These are phyloP conservation scores for Nasonia giraulti DNA, from an alignment of 1,140 invertebrate species.

Conservation along the genomic window DNA sequence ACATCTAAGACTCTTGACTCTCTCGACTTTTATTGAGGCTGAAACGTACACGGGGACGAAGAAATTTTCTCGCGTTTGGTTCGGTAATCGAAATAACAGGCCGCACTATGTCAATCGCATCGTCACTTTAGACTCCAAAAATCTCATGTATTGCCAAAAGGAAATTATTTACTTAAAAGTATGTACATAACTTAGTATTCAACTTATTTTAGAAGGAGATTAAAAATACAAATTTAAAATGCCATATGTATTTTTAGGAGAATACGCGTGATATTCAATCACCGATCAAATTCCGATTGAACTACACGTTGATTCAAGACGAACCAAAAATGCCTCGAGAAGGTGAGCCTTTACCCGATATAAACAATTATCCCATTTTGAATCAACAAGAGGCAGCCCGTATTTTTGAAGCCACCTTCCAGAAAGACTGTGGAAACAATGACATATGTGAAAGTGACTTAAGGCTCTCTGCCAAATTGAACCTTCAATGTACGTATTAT, in stretches of 20 bases:
- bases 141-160: slow-evolving; percentile 78
- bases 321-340: slow-evolving; percentile 76
- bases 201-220: slow-evolving; percentile 25
- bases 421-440: slow-evolving; percentile 94
- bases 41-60: slow-evolving; percentile 85
- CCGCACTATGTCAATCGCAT: slow-evolving; percentile 77
- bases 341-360: slow-evolving; percentile 79
- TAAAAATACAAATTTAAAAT: slow-evolving; percentile 17
- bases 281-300: slow-evolving; percentile 88
- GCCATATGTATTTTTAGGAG: slow-evolving; percentile 72
- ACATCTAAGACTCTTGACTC: slow-evolving; percentile 73
- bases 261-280: slow-evolving; percentile 89
- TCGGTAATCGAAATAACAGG: slow-evolving; percentile 74
- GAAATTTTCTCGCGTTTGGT: slow-evolving; percentile 89
- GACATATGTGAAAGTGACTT: slow-evolving; percentile 92
- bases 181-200: slow-evolving; percentile 44
- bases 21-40: slow-evolving; percentile 88
- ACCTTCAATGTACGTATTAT: slow-evolving; percentile 74
- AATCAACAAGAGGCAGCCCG: slow-evolving; percentile 90
- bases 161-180: slow-evolving; percentile 88
- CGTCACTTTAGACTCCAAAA: slow-evolving; percentile 75
- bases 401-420: slow-evolving; percentile 89
- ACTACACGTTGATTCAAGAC: slow-evolving; percentile 86
- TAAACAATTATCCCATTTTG: slow-evolving; percentile 89
- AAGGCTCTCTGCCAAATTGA: slow-evolving; percentile 79